phyloP scores from a whole-genome alignment of 2,797 vertebrate species.

The Acrossocheilus wenchowensis region DNA sequence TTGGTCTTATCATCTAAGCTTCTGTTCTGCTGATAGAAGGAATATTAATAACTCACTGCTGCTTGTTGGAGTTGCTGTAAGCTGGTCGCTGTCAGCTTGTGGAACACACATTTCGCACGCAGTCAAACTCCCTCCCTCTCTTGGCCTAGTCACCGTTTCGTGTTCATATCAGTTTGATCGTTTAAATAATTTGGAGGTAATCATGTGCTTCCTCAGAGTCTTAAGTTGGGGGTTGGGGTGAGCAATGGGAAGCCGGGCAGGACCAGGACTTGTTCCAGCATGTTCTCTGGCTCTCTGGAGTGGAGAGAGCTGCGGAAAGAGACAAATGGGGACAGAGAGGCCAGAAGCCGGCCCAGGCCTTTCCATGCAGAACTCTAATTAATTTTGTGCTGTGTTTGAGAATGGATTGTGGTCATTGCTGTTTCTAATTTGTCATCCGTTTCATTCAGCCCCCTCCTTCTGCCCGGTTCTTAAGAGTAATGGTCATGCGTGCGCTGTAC shows the following conservation, averaged over 20 bases:
- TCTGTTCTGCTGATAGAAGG: slow-evolving; percentile 42
- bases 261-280: slow-evolving; percentile 68
- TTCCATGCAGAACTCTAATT: slow-evolving; percentile 93
- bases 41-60: slow-evolving; percentile 43
- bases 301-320: slow-evolving; percentile 56
- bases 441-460: slow-evolving; percentile 78
- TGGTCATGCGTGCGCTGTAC: slow-evolving; percentile 45
- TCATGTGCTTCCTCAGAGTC: slow-evolving; percentile 69
- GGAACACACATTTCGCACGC: slow-evolving; percentile 15
- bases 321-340: slow-evolving; percentile 69
- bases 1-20: slow-evolving; percentile 33
- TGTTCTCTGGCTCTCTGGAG: slow-evolving; percentile 57
- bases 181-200: slow-evolving; percentile 91
- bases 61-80: slow-evolving; percentile 29
- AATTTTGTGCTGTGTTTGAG: slow-evolving; percentile 95
- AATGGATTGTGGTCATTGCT: slow-evolving; percentile 93
- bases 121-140: slow-evolving; percentile 21
- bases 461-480: slow-evolving; percentile 64
- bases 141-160: slow-evolving; percentile 61
- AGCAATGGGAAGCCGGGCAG: slow-evolving; percentile 82
- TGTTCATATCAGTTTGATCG: slow-evolving; percentile 78
- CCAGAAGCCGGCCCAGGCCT: slow-evolving; percentile 82
- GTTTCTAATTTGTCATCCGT: slow-evolving; percentile 90
- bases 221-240: slow-evolving; percentile 76
- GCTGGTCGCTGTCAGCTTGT: slow-evolving; percentile 24